Evolutionary conservation across 2,797 vertebrate species (phyloP).

Genomic region (Hemitrygon akajei): DNA sequence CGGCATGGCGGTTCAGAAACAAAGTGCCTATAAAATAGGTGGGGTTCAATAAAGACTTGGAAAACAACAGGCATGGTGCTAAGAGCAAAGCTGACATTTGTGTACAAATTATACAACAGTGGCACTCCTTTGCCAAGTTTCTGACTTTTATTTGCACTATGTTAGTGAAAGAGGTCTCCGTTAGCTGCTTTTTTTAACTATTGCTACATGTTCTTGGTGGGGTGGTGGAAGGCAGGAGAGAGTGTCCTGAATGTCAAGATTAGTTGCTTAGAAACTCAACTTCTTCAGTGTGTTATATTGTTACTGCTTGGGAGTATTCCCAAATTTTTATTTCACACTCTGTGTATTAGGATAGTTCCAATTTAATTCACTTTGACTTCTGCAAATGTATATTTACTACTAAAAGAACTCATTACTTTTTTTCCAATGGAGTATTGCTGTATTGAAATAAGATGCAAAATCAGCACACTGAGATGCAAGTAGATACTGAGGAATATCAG

Average conservation of each 20-base stretch:
- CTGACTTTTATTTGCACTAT: conserved; percentile 14
- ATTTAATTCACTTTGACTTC: not conserved
- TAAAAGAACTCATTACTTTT: not conserved
- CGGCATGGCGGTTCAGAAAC: not conserved
- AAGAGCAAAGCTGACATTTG: not conserved
- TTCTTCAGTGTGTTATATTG: not conserved
- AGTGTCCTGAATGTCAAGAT: conserved; percentile 20
- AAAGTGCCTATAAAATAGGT: not conserved
- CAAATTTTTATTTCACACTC: not conserved
- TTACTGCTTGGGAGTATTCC: not conserved
- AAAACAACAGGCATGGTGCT: not conserved
- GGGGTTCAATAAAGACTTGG: not conserved
- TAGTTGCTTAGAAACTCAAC: conserved; percentile 19
- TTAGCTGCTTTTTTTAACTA: not conserved
- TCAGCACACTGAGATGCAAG: not conserved
- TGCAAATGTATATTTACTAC: not conserved
- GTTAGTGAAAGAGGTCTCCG: not conserved
- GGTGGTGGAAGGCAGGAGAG: not conserved
- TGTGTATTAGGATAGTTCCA: conserved; percentile 7
- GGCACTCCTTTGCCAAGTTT: not conserved
- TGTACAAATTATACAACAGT: not conserved
- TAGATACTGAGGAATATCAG: not conserved
- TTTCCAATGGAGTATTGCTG: not conserved
- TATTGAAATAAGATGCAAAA: not conserved
- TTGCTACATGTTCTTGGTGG: not conserved